These are phyloP conservation scores for Phoenicopterus ruber DNA, from an alignment of 2,113 vertebrate species.

Conservation along the genomic window DNA sequence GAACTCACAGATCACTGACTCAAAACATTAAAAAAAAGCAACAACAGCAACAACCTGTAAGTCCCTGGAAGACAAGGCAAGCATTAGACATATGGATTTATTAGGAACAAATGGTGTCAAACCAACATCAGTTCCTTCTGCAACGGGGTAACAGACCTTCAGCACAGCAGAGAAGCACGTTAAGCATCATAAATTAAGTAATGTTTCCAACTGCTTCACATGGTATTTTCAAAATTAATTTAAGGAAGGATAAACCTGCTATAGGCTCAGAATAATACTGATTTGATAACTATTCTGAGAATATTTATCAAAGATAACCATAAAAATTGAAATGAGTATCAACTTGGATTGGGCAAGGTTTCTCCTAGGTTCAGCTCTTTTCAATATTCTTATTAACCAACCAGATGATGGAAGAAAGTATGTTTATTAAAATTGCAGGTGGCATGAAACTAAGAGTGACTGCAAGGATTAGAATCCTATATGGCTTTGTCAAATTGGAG, in stretches of 20 bases:
- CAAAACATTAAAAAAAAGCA: neutral
- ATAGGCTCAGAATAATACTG: neutral
- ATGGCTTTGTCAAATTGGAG: neutral
- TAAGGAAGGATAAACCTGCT: neutral
- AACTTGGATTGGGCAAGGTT: neutral
- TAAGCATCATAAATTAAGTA: neutral
- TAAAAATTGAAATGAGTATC: fast-evolving
- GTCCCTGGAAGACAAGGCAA: neutral
- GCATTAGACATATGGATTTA: fast-evolving
- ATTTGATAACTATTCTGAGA: neutral
- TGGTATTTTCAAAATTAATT: neutral
- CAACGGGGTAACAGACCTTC: neutral
- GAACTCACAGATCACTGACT: neutral
- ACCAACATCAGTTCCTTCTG: neutral
- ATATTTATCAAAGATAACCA: neutral
- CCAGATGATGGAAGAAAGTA: neutral
- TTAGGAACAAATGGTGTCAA: neutral
- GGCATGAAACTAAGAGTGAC: neutral
- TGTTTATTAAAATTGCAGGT: neutral
- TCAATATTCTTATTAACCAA: neutral
- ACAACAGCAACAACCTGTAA: neutral
- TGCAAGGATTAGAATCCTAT: neutral
- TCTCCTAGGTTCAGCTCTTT: neutral
- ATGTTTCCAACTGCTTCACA: neutral
- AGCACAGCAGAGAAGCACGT: neutral